Percentiles rank a stretch among this genome's conserved stretches.
phyloP scores from a whole-genome alignment of 2,888 invertebrate species.

The Ischnus inquisitorius region DNA sequence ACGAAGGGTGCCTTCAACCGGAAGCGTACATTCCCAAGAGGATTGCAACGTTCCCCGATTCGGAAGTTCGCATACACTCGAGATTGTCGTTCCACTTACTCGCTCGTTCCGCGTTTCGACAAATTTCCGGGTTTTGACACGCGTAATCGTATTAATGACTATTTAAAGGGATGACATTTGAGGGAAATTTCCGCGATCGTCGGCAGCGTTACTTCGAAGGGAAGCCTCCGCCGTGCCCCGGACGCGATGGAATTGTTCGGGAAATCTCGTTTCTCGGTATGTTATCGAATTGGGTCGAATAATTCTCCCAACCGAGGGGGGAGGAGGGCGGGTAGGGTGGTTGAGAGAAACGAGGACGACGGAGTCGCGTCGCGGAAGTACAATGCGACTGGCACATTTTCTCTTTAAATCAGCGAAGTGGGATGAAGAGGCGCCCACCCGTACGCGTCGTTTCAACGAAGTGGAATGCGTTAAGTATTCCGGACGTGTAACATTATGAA shows the following conservation, averaged over 20 bases:
- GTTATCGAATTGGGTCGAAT: constrained; percentile 64
- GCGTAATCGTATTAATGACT: constrained; percentile 56
- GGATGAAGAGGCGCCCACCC: neutral
- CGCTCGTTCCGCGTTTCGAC: constrained; percentile 47
- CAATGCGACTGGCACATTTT: constrained; percentile 47
- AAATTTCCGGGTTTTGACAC: constrained; percentile 56
- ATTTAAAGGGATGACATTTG: constrained; percentile 50
- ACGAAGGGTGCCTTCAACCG: neutral
- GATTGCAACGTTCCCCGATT: constrained; percentile 23
- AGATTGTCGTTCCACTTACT: constrained; percentile 41
- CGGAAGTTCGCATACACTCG: constrained; percentile 33
- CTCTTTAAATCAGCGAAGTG: constrained; percentile 39
- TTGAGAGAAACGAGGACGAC: constrained; percentile 25
- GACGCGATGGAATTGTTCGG: constrained; percentile 53
- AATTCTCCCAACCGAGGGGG: constrained; percentile 50
- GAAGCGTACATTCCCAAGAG: neutral
- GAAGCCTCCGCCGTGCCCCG: neutral
- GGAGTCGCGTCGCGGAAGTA: constrained; percentile 12
- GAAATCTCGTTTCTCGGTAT: constrained; percentile 44
- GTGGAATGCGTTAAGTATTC: constrained; percentile 1
- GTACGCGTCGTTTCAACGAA: neutral
- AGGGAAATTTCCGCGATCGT: constrained; percentile 57
- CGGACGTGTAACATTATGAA: constrained; percentile 15
- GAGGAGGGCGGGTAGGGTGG: constrained; percentile 15
- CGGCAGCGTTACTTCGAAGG: constrained; percentile 43